A percentile compares a stretch with the other conserved stretches of the same genome.
These are phyloP conservation scores for Cactoblastis cactorum DNA, from an alignment of 2,888 invertebrate species.

Conservation along the genomic window DNA sequence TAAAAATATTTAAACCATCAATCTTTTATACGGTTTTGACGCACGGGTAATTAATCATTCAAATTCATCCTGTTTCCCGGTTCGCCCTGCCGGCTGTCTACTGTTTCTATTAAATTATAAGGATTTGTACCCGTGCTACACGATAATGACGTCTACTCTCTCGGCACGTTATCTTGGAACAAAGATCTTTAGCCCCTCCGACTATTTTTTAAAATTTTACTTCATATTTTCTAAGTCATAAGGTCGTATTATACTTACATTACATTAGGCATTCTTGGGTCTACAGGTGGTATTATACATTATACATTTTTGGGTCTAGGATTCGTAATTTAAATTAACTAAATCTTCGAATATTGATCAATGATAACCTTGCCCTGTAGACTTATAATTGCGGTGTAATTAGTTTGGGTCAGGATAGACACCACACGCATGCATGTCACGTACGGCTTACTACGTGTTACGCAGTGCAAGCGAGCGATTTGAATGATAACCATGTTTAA, in stretches of 20 bases:
- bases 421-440: constrained; percentile 24
- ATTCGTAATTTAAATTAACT: neutral
- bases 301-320: too few species aligned
- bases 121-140: neutral
- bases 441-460: constrained; percentile 32
- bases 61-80: neutral
- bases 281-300: neutral
- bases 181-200: too few species aligned
- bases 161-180: too few species aligned
- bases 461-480: constrained; percentile 39
- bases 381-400: constrained; percentile 21
- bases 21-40: neutral
- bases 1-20: neutral
- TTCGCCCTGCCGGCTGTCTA: too few species aligned
- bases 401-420: constrained; percentile 8
- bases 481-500: constrained; percentile 38
- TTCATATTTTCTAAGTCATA: too few species aligned
- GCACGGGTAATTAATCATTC: neutral
- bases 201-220: too few species aligned
- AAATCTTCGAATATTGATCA: neutral
- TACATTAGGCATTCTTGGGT: neutral
- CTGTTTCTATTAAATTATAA: too few species aligned
- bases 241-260: too few species aligned
- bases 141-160: too few species aligned
- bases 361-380: constrained; percentile 28